Evolutionary conservation across 23 tunicate species (phyloP).

Genomic region (Oikopleura dioica): DNA sequence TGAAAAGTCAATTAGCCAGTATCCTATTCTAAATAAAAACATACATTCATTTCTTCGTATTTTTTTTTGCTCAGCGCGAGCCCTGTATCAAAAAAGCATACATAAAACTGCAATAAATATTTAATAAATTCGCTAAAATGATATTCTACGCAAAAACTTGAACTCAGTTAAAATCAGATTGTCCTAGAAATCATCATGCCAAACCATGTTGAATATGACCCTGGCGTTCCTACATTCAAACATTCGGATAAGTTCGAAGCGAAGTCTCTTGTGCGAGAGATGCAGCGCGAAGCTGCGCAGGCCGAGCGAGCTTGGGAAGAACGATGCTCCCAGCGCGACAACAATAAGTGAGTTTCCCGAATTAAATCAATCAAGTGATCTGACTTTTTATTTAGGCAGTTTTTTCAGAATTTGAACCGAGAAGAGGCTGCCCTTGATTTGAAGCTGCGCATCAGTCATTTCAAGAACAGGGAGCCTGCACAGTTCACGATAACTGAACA

Average conservation of each 20-base stretch:
- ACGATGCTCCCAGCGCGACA: background rate
- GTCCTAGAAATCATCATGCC: too few species aligned
- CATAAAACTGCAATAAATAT: too few species aligned
- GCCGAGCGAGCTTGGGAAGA: conserved; percentile 14
- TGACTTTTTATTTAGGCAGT: too few species aligned
- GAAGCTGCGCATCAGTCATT: background rate
- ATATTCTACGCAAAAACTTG: too few species aligned
- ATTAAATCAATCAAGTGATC: too few species aligned
- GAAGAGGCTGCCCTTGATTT: background rate
- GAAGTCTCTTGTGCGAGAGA: background rate
- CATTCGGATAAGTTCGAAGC: conserved; percentile 8
- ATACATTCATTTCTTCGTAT: too few species aligned
- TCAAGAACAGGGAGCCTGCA: background rate
- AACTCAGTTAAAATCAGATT: too few species aligned
- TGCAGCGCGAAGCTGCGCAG: background rate
- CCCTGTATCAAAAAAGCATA: too few species aligned
- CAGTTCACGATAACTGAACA: background rate
- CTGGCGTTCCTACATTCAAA: background rate
- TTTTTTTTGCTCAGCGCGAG: too few species aligned
- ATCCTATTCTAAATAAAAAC: too few species aligned
- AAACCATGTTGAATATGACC: conserved; percentile 12
- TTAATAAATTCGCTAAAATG: too few species aligned
- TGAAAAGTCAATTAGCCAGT: too few species aligned
- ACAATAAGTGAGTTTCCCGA: background rate
- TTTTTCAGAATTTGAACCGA: background rate